Evolutionary conservation across 2,888 invertebrate genomes (phyloP), one percentile per base, ranked within the genome.

Genomic region (Polia nebulosa): DNA sequence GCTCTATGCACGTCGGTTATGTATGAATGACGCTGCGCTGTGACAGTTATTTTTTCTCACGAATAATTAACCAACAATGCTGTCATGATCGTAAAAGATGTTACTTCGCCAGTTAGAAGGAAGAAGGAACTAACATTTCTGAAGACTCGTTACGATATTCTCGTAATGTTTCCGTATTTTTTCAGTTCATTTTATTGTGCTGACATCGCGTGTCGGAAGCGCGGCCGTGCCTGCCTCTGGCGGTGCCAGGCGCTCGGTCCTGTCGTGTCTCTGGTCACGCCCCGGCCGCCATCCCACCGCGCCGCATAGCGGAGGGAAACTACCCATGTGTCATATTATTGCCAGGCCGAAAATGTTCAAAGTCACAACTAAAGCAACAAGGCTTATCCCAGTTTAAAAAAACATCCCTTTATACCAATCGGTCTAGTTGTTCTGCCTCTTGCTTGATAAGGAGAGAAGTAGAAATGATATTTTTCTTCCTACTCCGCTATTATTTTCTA

Each of bases 191-290:
- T 88, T 89, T 86, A 72, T 84, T 85, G 85, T 82, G 84, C 85
- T 85, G 87, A 87, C 87, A 89, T 95, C 92, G 95, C 94, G 95
- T 94, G 95, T 80, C 87, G 89, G 88, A 83, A 81, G 80, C 76
- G 79, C 80, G 81, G 71, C 89, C 89, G 94, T 93, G 90, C 94
- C 94, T 89, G 93, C 91, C 89, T 85, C 84, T 83, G 86, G 85
- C 87, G 83, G 89, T 86, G 87, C 84, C 89, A 86, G 88, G 85
- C 84, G 87, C 77, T 84, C 82, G 86, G 85, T 84, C 87, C 90
- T 91, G 93, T 92, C 94, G 92, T 92, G 92, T 94, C 88, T 85
- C 89, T 87, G 89, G 92, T 93, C 94, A 94, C 95, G 94, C 92
- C 86, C n/a, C 17, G 39, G 39, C 76, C 94, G 93, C 91, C 85